These are phyloP conservation scores for Ophion slaviceki DNA, from an alignment of 2,888 invertebrate genomes.

Conservation along the genomic window DNA sequence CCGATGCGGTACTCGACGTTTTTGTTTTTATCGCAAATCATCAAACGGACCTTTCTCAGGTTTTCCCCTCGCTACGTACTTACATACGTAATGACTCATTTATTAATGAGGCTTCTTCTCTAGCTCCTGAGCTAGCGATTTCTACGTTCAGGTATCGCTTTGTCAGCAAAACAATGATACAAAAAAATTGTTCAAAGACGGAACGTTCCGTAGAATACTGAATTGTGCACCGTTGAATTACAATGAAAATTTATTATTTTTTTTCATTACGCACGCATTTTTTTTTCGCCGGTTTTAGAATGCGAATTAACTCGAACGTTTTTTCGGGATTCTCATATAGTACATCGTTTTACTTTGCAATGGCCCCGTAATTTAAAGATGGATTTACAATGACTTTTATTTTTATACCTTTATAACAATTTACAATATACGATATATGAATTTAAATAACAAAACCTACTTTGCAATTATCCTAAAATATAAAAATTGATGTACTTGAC, in stretches of 20 bases:
- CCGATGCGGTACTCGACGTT: slow-evolving; percentile 23
- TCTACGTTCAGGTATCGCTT: neutral
- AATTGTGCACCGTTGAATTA: neutral
- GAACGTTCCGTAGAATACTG: neutral
- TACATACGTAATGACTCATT: neutral
- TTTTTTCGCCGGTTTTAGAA: neutral
- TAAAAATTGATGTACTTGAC: neutral
- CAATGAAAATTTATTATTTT: neutral
- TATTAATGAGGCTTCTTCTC: neutral
- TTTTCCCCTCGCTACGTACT: neutral
- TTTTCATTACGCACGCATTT: neutral
- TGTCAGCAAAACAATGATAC: neutral
- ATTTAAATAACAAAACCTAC: too few species aligned
- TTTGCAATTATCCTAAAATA: neutral
- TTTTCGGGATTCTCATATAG: neutral
- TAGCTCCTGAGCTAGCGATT: neutral
- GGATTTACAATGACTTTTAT: too few species aligned
- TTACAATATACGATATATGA: too few species aligned
- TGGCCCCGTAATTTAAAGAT: too few species aligned
- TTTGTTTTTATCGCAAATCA: slow-evolving; percentile 26
- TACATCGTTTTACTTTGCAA: too few species aligned
- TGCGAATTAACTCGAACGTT: neutral
- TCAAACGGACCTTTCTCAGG: neutral
- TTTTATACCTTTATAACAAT: too few species aligned
- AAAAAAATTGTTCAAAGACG: neutral